These are phyloP conservation scores for Acleris sparsana DNA, from an alignment of 2,888 invertebrate genomes.

Conservation along the genomic window DNA sequence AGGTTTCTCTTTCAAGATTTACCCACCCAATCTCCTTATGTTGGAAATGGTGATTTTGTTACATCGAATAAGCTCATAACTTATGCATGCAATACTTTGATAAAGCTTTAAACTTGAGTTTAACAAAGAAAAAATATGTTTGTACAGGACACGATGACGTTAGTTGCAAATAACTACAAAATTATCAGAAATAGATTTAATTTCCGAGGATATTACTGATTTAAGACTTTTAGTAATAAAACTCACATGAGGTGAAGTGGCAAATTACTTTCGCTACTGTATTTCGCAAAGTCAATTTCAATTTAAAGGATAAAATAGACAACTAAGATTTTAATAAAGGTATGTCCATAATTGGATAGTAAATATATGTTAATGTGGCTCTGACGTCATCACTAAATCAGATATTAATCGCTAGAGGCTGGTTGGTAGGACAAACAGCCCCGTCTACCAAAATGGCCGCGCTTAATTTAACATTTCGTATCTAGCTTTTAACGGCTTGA, in stretches of 20 bases:
- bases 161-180: no score
- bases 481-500: neutral
- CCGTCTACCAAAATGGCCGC: neutral
- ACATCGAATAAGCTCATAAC: neutral
- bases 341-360: no score
- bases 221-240: no score
- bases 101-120: neutral
- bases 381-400: slow-evolving; percentile 16
- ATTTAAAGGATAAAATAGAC: no score
- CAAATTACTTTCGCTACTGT: no score
- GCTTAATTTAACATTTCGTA: slow-evolving; percentile 17
- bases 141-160: no score
- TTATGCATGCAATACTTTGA: neutral
- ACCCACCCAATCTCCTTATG: no score
- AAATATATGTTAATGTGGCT: neutral
- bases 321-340: no score
- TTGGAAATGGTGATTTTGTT: neutral
- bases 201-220: no score
- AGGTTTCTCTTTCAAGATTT: neutral
- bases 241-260: no score
- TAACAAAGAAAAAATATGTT: neutral
- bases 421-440: slow-evolving; percentile 22
- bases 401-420: slow-evolving; percentile 19
- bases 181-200: no score
- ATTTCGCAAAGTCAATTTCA: no score